phyloP scores from a whole-genome alignment of 2,888 invertebrate species.

The Osmoderma eremita region DNA sequence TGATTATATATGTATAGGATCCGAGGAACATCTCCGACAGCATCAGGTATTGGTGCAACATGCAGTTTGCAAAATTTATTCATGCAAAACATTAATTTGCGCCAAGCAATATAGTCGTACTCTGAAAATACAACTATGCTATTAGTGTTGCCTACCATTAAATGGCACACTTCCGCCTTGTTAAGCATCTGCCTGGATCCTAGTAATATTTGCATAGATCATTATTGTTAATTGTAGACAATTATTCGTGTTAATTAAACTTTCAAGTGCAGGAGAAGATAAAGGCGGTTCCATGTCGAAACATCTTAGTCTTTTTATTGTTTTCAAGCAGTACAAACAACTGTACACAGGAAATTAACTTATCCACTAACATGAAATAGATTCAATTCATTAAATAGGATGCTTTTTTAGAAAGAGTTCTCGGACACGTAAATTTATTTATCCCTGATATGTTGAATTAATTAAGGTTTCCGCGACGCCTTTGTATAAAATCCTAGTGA shows the following conservation, averaged over 20 bases:
- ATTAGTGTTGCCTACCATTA: not conserved
- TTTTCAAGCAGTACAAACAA: too few relatives aligned
- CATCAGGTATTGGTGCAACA: not conserved
- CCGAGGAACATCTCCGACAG: too few relatives aligned
- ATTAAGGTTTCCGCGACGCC: too few relatives aligned
- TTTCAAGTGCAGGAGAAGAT: not conserved
- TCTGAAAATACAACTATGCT: not conserved
- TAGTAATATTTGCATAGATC: conserved; percentile 5
- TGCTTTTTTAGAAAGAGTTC: too few relatives aligned
- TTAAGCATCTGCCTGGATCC: not conserved
- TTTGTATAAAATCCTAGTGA: too few relatives aligned
- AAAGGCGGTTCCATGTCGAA: not conserved
- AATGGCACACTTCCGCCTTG: conserved; percentile 16
- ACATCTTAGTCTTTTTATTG: too few relatives aligned
- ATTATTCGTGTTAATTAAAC: conserved; percentile 7
- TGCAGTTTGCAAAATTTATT: conserved; percentile 4
- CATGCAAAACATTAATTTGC: conserved; percentile 4
- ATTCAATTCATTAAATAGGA: too few relatives aligned
- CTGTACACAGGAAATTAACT: too few relatives aligned
- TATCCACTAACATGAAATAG: too few relatives aligned
- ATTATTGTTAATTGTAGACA: conserved; percentile 6
- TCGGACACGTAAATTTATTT: too few relatives aligned
- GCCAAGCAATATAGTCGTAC: not conserved
- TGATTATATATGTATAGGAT: too few relatives aligned
- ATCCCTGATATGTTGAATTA: too few relatives aligned